A percentile compares a stretch with the other conserved stretches of the same genome.
These are phyloP conservation scores for Smittia aterrima DNA, from an alignment of 2,888 invertebrate genomes.

Conservation along the genomic window DNA sequence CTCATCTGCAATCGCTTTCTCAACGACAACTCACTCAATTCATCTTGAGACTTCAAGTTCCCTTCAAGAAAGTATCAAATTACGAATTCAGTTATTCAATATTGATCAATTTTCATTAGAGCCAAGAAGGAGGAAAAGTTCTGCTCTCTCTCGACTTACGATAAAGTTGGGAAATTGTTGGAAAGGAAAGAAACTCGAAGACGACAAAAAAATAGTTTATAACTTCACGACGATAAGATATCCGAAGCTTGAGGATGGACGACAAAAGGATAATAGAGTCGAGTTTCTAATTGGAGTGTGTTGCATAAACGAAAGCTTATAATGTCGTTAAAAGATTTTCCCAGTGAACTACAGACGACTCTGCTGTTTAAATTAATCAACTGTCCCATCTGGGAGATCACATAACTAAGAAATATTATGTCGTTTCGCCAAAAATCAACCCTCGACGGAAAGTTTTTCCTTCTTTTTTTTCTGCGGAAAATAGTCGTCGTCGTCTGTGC, in stretches of 20 bases:
- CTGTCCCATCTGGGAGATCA: not conserved
- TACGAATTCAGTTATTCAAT: conserved; percentile 39
- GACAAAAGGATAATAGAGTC: conserved; percentile 32
- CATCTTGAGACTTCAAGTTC: not conserved
- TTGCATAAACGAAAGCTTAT: conserved; percentile 7
- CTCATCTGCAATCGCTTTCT: too few relatives aligned
- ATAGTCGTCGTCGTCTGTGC: not conserved
- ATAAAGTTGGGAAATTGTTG: not conserved
- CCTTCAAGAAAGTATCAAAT: conserved; percentile 34
- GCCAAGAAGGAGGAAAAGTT: not conserved
- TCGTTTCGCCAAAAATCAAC: too few relatives aligned
- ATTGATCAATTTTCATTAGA: conserved; percentile 39
- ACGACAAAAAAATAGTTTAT: conserved; percentile 28
- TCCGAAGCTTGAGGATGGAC: not conserved
- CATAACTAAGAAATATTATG: too few relatives aligned
- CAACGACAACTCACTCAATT: not conserved
- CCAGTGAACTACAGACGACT: not conserved
- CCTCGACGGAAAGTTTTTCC: too few relatives aligned
- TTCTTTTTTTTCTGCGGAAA: too few relatives aligned
- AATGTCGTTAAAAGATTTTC: too few relatives aligned
- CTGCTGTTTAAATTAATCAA: not conserved
- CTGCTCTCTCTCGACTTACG: not conserved
- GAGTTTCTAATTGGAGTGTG: conserved; percentile 36
- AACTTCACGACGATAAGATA: conserved; percentile 30
- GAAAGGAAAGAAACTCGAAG: not conserved